Evolutionary conservation across 2,888 invertebrate genomes (phyloP).

Genomic region (Plagiodera versicolora): DNA sequence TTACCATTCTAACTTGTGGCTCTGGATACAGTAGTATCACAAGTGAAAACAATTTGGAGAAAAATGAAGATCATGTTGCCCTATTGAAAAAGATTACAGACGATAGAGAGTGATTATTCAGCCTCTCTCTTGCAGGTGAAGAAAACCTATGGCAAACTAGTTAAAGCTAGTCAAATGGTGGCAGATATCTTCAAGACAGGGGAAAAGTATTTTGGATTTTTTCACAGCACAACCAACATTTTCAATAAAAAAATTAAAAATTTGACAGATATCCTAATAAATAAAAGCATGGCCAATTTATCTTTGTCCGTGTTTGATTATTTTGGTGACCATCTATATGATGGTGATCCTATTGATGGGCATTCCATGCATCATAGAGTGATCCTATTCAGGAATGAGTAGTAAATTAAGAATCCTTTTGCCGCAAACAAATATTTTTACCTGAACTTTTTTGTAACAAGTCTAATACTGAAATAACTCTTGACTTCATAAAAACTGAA

Average conservation of each 20-base stretch:
- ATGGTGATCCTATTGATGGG: background rate
- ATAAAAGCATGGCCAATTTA: slow-evolving; percentile 13
- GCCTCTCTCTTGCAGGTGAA: slow-evolving; percentile 17
- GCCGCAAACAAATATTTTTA: too few relatives aligned
- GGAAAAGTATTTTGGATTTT: slow-evolving; percentile 10
- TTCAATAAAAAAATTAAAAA: slow-evolving; percentile 10
- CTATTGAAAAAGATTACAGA: background rate
- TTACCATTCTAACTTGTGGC: slow-evolving; percentile 13
- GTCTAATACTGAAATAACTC: too few relatives aligned
- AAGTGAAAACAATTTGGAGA: background rate
- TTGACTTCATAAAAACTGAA: too few relatives aligned
- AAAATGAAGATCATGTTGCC: background rate
- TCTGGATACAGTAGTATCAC: background rate
- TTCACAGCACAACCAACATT: background rate
- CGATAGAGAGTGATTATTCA: slow-evolving; percentile 14
- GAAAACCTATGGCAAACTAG: slow-evolving; percentile 20
- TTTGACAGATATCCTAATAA: slow-evolving; percentile 4
- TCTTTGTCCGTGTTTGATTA: slow-evolving; percentile 1
- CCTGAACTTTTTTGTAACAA: too few relatives aligned
- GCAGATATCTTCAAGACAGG: slow-evolving; percentile 13
- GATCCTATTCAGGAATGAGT: too few relatives aligned
- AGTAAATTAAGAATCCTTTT: too few relatives aligned
- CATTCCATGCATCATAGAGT: too few relatives aligned
- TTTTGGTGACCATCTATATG: slow-evolving; percentile 19
- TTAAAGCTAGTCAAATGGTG: slow-evolving; percentile 14